Evolutionary conservation across 2,888 invertebrate species (phyloP), one percentile per base, ranked within the genome.

Genomic region (Rhagium mordax): DNA sequence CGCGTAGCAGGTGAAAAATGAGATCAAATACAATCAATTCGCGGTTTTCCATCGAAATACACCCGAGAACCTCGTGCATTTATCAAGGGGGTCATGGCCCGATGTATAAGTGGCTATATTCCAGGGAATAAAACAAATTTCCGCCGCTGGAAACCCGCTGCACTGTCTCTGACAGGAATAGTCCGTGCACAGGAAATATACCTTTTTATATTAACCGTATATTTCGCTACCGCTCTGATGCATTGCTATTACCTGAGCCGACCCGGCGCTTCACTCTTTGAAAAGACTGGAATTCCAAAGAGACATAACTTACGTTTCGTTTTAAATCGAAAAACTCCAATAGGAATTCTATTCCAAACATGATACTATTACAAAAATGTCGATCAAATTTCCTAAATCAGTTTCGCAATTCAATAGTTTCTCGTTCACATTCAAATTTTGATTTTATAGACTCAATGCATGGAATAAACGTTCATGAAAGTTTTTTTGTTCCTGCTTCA

Each of bases 91-190:
- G 59, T 10, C 59, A 59, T 7, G 53, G 29, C 24, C 7, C 47
- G 10, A 64, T 48, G 62, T 68, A 33, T 67, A 74, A 71, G 68
- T 80, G 79, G 77, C 74, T 75, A 76, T 77, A 77, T 77, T 78
- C 75, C 70, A 71, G 62, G 69, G 78, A 79, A 80, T 79, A 81
- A 81, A 84, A 84, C 84, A 82, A 83, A 84, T 84, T 84, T 83
- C 81, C 82, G 81, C 77, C 73, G 78, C 49, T 82, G 78, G 79
- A 75, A 74, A 72, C 70, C 73, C 74, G 74, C 66, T 78, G 77
- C 81, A 78, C 77, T 84, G 84, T 82, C 80, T 80, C 80, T 82
- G 84, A 84, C 84, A 82, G 81, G 84, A 85, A 85, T 84, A 83
- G 84, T 80, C 81, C 79, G 76, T 79, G 76, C 75, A 80, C 78